These are phyloP conservation scores for Synaphobranchus kaupii DNA, from an alignment of 2,797 vertebrate species.

Conservation along the genomic window DNA sequence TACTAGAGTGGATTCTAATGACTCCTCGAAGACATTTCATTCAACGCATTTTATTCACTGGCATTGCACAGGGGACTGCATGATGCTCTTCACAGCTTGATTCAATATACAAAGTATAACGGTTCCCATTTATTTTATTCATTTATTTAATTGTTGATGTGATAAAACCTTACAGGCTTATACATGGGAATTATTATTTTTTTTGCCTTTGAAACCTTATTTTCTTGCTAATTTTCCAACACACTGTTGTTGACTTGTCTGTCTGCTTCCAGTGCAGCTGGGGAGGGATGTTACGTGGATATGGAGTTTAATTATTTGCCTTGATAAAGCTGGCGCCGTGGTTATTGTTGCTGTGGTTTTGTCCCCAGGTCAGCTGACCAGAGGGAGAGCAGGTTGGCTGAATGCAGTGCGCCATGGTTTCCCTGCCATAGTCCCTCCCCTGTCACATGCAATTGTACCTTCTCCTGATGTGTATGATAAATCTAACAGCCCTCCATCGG, in stretches of 20 bases:
- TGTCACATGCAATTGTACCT: slow-evolving; percentile 5
- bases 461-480: slow-evolving; percentile 11
- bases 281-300: not conserved
- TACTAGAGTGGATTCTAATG: not conserved
- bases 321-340: not conserved
- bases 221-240: slow-evolving; percentile 1
- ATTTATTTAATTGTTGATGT: not conserved
- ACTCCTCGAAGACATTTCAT: not conserved
- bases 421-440: not conserved
- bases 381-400: slow-evolving; percentile 48
- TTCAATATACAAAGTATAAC: not conserved
- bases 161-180: not conserved
- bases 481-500: slow-evolving; percentile 12
- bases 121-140: not conserved
- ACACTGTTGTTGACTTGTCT: slow-evolving; percentile 21
- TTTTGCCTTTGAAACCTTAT: not conserved
- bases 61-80: not conserved
- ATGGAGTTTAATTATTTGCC: not conserved
- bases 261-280: slow-evolving; percentile 34
- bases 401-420: not conserved
- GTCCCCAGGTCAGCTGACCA: slow-evolving; percentile 51
- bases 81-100: not conserved
- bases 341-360: slow-evolving; percentile 34
- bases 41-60: not conserved
- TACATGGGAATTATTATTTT: not conserved